Conservation (phyloP, 2,888 invertebrate genomes). For the Diachrysia chrysitis region DNA sequence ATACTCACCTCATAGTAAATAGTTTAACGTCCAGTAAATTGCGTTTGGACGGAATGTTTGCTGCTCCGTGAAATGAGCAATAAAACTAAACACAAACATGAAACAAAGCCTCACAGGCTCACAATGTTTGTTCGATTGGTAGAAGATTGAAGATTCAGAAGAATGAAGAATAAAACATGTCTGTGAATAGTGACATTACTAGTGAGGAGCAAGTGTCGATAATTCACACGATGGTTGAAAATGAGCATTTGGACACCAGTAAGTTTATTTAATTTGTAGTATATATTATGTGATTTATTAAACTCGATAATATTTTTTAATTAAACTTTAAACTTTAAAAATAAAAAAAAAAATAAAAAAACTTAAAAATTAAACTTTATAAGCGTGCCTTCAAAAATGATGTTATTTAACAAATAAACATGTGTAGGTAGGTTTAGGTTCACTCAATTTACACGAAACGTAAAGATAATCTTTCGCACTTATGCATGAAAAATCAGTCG, state of each 20-base stretch:
- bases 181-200: slow-evolving; percentile 41
- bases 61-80: slow-evolving; percentile 32
- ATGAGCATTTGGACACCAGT: slow-evolving; percentile 5
- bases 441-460: no score
- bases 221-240: slow-evolving; percentile 35
- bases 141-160: slow-evolving; percentile 18
- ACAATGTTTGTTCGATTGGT: slow-evolving; percentile 14
- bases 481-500: no score
- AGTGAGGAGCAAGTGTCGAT: slow-evolving; percentile 47
- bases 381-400: no score
- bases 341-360: no score
- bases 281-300: neutral
- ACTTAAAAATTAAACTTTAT: no score
- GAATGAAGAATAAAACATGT: slow-evolving; percentile 26
- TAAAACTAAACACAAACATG: slow-evolving; percentile 46
- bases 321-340: no score
- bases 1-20: slow-evolving; percentile 68
- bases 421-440: no score
- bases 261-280: neutral
- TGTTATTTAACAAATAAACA: no score
- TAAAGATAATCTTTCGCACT: no score
- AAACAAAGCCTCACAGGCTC: slow-evolving; percentile 34
- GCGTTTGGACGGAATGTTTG: slow-evolving; percentile 45
- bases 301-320: neutral
- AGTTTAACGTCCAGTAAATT: slow-evolving; percentile 39